These are phyloP conservation scores for Nasonia oneida DNA, from an alignment of 2,888 invertebrate genomes.

Conservation along the genomic window DNA sequence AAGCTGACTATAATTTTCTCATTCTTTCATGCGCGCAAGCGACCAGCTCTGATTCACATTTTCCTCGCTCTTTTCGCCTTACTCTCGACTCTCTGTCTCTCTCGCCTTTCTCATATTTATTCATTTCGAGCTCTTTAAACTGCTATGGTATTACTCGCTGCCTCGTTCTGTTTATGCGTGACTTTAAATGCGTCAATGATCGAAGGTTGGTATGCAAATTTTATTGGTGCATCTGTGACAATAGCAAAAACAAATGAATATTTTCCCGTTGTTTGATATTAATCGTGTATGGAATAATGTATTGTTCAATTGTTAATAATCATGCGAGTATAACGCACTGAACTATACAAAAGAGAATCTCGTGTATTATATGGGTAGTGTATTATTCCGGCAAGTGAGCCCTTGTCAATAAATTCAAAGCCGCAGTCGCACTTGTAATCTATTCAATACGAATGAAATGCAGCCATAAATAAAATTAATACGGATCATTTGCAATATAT, in stretches of 20 bases:
- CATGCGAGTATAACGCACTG: too few species aligned
- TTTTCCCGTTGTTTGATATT: too few species aligned
- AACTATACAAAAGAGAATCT: background rate
- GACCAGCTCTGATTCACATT: background rate
- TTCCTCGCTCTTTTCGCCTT: background rate
- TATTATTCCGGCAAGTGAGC: background rate
- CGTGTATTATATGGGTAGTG: background rate
- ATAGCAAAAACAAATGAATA: too few species aligned
- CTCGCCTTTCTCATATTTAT: constrained; percentile 31
- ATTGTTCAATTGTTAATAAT: too few species aligned
- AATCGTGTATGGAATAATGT: too few species aligned
- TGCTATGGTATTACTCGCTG: background rate
- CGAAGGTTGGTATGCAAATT: too few species aligned
- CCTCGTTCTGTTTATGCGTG: background rate
- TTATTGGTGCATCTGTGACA: too few species aligned
- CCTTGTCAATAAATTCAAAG: background rate
- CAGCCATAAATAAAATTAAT: background rate
- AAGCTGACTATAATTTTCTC: constrained; percentile 9
- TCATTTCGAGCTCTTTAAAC: constrained; percentile 2
- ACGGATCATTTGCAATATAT: background rate
- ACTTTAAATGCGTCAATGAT: too few species aligned
- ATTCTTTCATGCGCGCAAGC: background rate
- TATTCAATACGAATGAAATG: background rate
- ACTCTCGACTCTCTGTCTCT: background rate
- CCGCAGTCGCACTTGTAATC: background rate